Percentiles rank a stretch among this genome's conserved stretches.
Evolutionary conservation across 2,113 vertebrate genomes (phyloP).

Genomic region (Cairina moschata): DNA sequence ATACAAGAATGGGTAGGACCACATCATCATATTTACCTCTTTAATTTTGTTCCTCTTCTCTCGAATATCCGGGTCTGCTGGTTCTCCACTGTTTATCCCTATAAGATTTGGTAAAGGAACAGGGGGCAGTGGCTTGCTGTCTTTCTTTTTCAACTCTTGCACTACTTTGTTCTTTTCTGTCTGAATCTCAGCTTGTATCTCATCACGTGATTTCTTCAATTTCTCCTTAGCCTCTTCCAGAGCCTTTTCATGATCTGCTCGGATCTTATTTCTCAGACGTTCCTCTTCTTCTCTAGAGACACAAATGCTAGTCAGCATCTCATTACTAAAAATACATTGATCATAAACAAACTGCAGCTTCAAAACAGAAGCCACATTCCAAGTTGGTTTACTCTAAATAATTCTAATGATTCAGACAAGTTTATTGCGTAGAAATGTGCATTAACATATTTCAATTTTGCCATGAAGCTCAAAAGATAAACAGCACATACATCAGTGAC

Average conservation of each 20-base stretch:
- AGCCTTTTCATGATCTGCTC: slow-evolving; percentile 95
- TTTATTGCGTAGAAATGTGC: background rate
- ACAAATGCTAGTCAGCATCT: slow-evolving; percentile 47
- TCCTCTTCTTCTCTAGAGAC: slow-evolving; percentile 93
- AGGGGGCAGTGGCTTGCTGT: slow-evolving; percentile 85
- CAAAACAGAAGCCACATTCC: background rate
- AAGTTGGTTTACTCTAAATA: background rate
- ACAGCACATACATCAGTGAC: fast-evolving
- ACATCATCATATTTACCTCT: slow-evolving; percentile 83
- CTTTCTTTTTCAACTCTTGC: slow-evolving; percentile 90
- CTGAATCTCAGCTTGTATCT: slow-evolving; percentile 95
- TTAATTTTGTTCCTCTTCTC: slow-evolving; percentile 96
- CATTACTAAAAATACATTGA: background rate
- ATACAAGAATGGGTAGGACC: background rate
- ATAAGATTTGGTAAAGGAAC: slow-evolving; percentile 93
- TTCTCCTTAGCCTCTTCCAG: slow-evolving; percentile 99
- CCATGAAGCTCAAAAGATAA: background rate
- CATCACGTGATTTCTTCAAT: slow-evolving; percentile 92
- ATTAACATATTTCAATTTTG: background rate
- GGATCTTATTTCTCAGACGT: slow-evolving; percentile 95
- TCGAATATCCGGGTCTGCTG: slow-evolving; percentile 85
- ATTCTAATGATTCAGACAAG: background rate
- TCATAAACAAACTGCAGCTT: slow-evolving; percentile 11
- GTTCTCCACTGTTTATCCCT: slow-evolving; percentile 90
- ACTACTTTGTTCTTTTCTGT: slow-evolving; percentile 93